Evolutionary conservation across 2,797 vertebrate genomes (phyloP).

Genomic region (Epinephelus malabaricus): DNA sequence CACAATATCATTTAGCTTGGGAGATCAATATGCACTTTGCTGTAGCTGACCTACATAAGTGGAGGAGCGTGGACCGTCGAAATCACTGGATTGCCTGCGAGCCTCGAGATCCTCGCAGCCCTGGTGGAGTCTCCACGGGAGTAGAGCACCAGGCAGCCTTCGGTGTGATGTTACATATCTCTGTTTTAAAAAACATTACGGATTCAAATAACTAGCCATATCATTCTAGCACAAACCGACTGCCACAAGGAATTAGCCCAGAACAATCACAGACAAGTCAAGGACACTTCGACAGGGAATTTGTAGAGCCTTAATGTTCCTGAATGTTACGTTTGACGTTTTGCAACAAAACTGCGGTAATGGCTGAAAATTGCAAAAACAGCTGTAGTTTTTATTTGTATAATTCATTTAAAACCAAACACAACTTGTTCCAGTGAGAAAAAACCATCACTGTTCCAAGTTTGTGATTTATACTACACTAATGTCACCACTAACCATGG

Average conservation of each 20-base stretch:
- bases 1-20: slow-evolving; percentile 81
- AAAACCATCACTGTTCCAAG: no score
- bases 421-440: no score
- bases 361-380: no score
- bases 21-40: slow-evolving; percentile 84
- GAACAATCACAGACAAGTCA: neutral
- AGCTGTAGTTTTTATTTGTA: no score
- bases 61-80: slow-evolving; percentile 56
- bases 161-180: slow-evolving; percentile 44
- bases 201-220: slow-evolving; percentile 8
- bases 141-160: slow-evolving; percentile 14
- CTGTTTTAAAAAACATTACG: slow-evolving; percentile 38
- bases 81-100: slow-evolving; percentile 63
- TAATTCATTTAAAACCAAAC: no score
- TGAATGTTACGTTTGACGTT: neutral
- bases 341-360: no score
- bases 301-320: slow-evolving; percentile 5
- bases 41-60: slow-evolving; percentile 80
- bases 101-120: slow-evolving; percentile 65
- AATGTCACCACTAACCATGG: no score
- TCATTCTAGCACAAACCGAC: slow-evolving; percentile 8
- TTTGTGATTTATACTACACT: no score
- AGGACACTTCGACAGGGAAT: slow-evolving; percentile 10
- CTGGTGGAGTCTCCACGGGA: slow-evolving; percentile 44
- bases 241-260: neutral